phyloP scores from a whole-genome alignment of 2,888 invertebrate species.

The Epistrophella euchroma region DNA sequence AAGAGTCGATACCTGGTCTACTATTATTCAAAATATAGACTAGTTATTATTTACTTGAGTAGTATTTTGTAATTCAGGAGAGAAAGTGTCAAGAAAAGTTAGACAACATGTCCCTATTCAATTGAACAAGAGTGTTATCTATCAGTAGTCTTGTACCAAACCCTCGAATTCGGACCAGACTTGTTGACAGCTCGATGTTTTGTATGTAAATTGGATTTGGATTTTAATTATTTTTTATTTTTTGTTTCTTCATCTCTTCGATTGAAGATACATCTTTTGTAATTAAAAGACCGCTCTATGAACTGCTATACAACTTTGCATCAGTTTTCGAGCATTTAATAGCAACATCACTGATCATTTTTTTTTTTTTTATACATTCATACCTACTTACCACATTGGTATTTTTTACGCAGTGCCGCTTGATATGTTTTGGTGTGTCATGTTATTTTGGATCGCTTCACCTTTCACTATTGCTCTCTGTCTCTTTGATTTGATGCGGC shows the following conservation, averaged over 20 bases:
- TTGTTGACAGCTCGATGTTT: conserved; percentile 28
- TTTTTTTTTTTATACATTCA: neutral
- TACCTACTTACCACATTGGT: too few species aligned
- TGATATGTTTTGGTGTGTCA: conserved; percentile 37
- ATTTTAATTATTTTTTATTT: conserved; percentile 17
- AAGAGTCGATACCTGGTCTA: neutral
- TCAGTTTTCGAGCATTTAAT: conserved; percentile 61
- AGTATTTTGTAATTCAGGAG: too few species aligned
- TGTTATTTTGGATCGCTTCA: conserved; percentile 48
- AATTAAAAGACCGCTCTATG: conserved; percentile 66
- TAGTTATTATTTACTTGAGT: too few species aligned
- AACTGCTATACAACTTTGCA: conserved; percentile 46
- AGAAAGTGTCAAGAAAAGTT: too few species aligned
- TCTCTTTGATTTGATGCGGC: conserved; percentile 3
- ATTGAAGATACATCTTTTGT: conserved; percentile 72
- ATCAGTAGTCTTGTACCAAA: conserved; percentile 46
- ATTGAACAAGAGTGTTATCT: neutral
- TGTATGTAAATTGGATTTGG: conserved; percentile 59
- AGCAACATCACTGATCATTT: conserved; percentile 19
- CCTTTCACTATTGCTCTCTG: conserved; percentile 59
- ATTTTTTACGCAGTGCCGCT: conserved; percentile 37
- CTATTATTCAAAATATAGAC: neutral
- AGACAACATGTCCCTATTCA: neutral
- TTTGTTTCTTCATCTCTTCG: conserved; percentile 26
- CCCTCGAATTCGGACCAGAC: conserved; percentile 64